Conservation (phyloP, 2,797 vertebrate species). For the Sardinella longiceps region DNA sequence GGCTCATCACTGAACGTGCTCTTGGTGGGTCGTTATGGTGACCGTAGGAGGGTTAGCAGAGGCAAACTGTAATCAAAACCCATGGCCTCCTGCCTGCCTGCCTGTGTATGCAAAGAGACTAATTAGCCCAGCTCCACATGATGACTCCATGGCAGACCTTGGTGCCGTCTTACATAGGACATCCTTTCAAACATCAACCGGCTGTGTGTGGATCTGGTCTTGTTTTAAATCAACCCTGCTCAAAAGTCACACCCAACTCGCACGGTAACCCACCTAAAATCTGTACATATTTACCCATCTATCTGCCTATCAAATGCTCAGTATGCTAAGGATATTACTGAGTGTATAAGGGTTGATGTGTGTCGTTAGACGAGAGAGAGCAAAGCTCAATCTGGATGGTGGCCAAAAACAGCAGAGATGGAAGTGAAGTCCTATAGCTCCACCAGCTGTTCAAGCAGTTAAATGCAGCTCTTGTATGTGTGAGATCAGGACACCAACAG, state of each 20-base stretch:
- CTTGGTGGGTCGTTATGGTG: conserved; percentile 73
- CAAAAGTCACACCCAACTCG: neutral
- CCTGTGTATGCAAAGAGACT: conserved; percentile 67
- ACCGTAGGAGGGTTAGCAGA: conserved; percentile 67
- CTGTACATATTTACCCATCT: neutral
- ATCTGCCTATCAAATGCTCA: neutral
- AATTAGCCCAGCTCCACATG: conserved; percentile 75
- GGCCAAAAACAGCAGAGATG: neutral
- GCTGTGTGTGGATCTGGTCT: conserved; percentile 20
- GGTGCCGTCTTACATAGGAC: neutral
- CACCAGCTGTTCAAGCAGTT: conserved; percentile 70
- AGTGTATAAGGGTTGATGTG: neutral
- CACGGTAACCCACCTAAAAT: neutral
- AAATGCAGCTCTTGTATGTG: conserved; percentile 62
- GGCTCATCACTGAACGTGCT: conserved; percentile 52
- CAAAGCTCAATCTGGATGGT: conserved; percentile 1
- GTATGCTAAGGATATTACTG: neutral
- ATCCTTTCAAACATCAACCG: neutral
- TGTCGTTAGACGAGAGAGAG: neutral
- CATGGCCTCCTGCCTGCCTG: conserved; percentile 57
- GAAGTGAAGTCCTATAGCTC: conserved; percentile 75
- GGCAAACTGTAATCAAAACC: conserved; percentile 80
- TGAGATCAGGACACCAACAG: neutral
- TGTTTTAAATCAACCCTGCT: conserved; percentile 27
- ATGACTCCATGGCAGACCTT: conserved; percentile 62